Percentiles rank a stretch among this genome's conserved stretches.
These are phyloP conservation scores for Hyaena hyaena DNA, from an alignment of 2,113 vertebrate species.

Conservation along the genomic window DNA sequence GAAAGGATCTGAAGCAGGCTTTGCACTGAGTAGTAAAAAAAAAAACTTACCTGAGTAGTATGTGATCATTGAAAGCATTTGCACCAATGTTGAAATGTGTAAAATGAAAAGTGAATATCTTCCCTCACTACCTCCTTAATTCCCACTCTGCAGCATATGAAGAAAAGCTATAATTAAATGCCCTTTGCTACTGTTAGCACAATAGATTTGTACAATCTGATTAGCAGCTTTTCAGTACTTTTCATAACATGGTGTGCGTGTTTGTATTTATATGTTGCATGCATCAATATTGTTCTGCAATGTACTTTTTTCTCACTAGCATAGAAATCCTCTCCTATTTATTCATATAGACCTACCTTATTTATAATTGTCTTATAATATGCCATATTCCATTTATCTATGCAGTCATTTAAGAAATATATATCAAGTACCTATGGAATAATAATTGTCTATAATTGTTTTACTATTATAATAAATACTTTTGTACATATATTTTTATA, in stretches of 20 bases:
- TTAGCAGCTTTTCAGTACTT: not conserved
- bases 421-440: too few relatives aligned
- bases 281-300: not conserved
- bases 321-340: not conserved
- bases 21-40: too few relatives aligned
- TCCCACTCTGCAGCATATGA: not conserved
- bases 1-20: too few relatives aligned
- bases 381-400: not conserved
- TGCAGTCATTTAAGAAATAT: not conserved
- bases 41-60: not conserved
- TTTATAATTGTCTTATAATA: not conserved
- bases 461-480: not conserved
- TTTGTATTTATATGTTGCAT: not conserved
- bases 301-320: rapidly evolving
- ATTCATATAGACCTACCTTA: not conserved
- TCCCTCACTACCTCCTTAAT: not conserved
- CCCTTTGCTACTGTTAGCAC: too few relatives aligned
- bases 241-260: not conserved
- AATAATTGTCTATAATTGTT: not conserved
- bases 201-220: not conserved
- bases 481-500: not conserved
- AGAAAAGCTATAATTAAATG: not conserved
- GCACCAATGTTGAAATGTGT: not conserved
- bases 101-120: not conserved
- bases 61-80: not conserved